Percentiles rank a stretch among this genome's conserved stretches.
These are phyloP conservation scores for Notolepis coatsorum DNA, from an alignment of 2,797 vertebrate genomes.

Conservation along the genomic window DNA sequence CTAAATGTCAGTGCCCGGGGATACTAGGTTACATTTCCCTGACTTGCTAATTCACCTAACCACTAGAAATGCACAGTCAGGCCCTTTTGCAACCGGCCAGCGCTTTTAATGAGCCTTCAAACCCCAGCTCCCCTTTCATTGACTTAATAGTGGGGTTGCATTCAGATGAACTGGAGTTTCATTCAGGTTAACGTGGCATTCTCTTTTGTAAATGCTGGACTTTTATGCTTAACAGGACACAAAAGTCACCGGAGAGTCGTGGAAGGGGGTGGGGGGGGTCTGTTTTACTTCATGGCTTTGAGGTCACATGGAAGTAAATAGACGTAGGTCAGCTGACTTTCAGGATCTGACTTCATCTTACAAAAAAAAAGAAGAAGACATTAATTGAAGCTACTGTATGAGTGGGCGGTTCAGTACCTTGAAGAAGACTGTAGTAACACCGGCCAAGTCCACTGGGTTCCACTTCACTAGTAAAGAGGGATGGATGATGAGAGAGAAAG, in stretches of 20 bases:
- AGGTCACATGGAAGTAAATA: constrained; percentile 26
- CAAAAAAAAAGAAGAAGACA: constrained; percentile 22
- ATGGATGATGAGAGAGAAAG: constrained; percentile 15
- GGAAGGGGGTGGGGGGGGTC: constrained; percentile 32
- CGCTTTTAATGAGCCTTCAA: constrained; percentile 51
- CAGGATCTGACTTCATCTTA: constrained; percentile 32
- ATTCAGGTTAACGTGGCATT: constrained; percentile 37
- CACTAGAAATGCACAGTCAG: constrained; percentile 52
- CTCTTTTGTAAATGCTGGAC: constrained; percentile 39
- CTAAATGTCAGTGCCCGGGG: constrained; percentile 26
- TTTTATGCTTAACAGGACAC: constrained; percentile 56
- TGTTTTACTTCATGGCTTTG: constrained; percentile 43
- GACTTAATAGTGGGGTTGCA: constrained; percentile 50
- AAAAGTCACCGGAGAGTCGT: constrained; percentile 47
- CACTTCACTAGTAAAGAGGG: constrained; percentile 11
- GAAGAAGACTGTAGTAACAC: constrained; percentile 30
- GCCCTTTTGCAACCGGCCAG: constrained; percentile 24
- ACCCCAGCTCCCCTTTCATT: constrained; percentile 53
- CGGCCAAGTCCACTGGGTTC: constrained; percentile 30
- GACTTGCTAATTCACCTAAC: constrained; percentile 45
- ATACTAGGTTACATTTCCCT: constrained; percentile 31
- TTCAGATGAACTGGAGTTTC: constrained; percentile 42
- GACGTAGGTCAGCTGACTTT: constrained; percentile 28
- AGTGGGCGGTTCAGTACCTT: constrained; percentile 40
- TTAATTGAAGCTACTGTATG: constrained; percentile 24